Evolutionary conservation across 2,113 vertebrate genomes (phyloP).

Genomic region (Mionectes macconnelli): DNA sequence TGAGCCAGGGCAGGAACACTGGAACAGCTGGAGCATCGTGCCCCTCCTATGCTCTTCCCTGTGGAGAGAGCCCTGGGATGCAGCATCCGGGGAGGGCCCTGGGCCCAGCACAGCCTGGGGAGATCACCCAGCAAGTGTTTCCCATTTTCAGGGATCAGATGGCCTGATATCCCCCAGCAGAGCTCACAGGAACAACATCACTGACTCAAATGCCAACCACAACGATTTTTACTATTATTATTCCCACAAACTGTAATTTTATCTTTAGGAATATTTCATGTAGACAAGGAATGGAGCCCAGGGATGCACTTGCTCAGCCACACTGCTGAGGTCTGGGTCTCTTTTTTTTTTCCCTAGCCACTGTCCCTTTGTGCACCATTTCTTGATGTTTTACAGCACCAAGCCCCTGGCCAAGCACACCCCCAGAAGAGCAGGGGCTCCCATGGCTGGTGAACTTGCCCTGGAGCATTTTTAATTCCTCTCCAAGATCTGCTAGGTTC

Average conservation of each 20-base stretch:
- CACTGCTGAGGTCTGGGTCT: background rate
- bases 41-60: background rate
- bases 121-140: background rate
- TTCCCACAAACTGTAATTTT: background rate
- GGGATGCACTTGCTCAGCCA: background rate
- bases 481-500: background rate
- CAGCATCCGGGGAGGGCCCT: background rate
- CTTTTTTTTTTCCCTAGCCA: background rate
- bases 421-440: background rate
- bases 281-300: accelerated
- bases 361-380: background rate
- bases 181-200: background rate
- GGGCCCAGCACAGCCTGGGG: accelerated
- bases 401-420: background rate
- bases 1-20: background rate
- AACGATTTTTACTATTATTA: background rate
- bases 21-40: background rate
- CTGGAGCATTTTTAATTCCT: background rate
- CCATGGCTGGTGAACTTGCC: background rate
- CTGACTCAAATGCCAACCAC: background rate
- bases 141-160: background rate
- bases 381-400: background rate
- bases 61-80: accelerated
- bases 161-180: background rate
- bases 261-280: accelerated